A percentile compares a stretch with the other conserved stretches of the same genome.
These are phyloP conservation scores for Eupithecia abbreviata DNA, from an alignment of 2,888 invertebrate genomes.

Conservation along the genomic window DNA sequence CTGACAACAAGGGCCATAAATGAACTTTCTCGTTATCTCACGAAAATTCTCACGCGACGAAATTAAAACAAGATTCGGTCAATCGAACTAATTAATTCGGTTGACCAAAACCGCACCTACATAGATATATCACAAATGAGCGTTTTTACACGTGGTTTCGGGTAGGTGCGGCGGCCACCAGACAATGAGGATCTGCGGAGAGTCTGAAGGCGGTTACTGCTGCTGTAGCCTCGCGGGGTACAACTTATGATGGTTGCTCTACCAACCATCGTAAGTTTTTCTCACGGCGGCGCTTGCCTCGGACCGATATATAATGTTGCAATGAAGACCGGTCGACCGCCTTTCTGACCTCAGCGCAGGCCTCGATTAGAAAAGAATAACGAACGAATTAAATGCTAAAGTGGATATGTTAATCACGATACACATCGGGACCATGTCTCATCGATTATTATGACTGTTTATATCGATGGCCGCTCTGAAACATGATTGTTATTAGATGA, in stretches of 20 bases:
- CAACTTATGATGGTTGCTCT: conserved; percentile 57
- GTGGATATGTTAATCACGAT: conserved; percentile 58
- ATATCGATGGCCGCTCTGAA: conserved; percentile 54
- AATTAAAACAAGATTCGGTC: conserved; percentile 67
- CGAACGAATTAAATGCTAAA: conserved; percentile 58
- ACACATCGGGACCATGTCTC: conserved; percentile 56
- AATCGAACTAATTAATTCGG: conserved; percentile 73
- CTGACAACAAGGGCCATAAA: conserved; percentile 45
- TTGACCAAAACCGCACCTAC: conserved; percentile 69
- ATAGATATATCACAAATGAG: conserved; percentile 70
- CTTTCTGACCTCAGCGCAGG: conserved; percentile 59
- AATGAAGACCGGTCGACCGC: conserved; percentile 72
- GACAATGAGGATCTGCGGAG: conserved; percentile 42
- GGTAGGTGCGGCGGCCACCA: conserved; percentile 59
- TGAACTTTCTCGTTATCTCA: conserved; percentile 61
- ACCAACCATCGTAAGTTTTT: conserved; percentile 52
- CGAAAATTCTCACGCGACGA: conserved; percentile 74
- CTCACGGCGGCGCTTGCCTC: conserved; percentile 79
- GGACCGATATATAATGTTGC: conserved; percentile 71
- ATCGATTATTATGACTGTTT: conserved; percentile 57
- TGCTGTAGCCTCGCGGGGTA: conserved; percentile 43
- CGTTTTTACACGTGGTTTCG: conserved; percentile 66
- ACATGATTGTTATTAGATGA: conserved; percentile 56
- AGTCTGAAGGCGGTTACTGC: conserved; percentile 43
- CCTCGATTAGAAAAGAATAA: conserved; percentile 65